Percentiles rank a stretch among this genome's conserved stretches.
phyloP scores from a whole-genome alignment of 2,113 vertebrate species.

The mouse (Mus musculus) region GRCm39 chr3:50455001-50455500 shows the following conservation, averaged over 20 bases:
- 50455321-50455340: neutral
- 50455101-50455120: neutral
- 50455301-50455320: neutral
- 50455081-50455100: no score
- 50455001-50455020: neutral
- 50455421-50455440: no score
- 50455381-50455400: neutral
- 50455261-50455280: neutral
- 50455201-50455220: no score
- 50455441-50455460: no score
- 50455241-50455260: neutral
- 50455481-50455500: no score
- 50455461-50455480: no score
- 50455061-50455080: neutral
- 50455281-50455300: neutral
- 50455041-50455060: neutral
- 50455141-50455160: neutral
- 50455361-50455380: constrained; percentile 3
- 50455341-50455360: neutral
- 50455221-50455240: neutral
- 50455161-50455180: neutral
- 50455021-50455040: neutral
- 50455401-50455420: neutral
- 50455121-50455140: neutral
- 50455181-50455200: neutral